Evolutionary conservation across 2,113 vertebrate genomes (phyloP).

Genomic region (Willisornis vidua): DNA sequence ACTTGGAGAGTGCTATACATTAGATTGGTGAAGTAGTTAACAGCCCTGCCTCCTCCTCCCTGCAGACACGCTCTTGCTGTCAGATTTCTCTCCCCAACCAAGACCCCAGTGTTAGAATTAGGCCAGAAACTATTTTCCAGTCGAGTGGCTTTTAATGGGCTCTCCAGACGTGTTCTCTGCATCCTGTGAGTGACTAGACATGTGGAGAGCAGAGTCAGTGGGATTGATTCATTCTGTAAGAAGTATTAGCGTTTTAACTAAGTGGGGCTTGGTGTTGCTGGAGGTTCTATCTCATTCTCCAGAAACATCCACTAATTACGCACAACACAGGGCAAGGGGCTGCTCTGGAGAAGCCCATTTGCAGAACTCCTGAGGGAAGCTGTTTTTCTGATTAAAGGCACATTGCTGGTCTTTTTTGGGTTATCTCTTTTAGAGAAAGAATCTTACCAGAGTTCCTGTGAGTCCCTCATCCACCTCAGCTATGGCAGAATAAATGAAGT

Average conservation of each 20-base stretch:
- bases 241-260: neutral
- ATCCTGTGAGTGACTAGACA: constrained; percentile 51
- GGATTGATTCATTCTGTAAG: constrained; percentile 17
- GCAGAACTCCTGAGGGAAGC: neutral
- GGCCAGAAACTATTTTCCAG: constrained; percentile 76
- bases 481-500: neutral
- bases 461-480: neutral
- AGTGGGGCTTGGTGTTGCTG: neutral
- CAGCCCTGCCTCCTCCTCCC: constrained; percentile 51
- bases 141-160: constrained; percentile 74
- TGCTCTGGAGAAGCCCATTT: neutral
- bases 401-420: neutral
- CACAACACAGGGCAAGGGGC: neutral
- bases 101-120: constrained; percentile 57
- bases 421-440: neutral
- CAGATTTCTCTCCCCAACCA: constrained; percentile 46
- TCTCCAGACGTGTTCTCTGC: constrained; percentile 59
- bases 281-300: neutral
- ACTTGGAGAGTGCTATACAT: constrained; percentile 33
- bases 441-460: neutral
- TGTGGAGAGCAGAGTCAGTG: neutral
- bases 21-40: constrained; percentile 62
- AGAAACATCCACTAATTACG: neutral
- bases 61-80: constrained; percentile 7
- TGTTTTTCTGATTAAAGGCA: neutral